phyloP scores from a whole-genome alignment of 1,140 invertebrate genomes.

The Triops cancriformis region DNA sequence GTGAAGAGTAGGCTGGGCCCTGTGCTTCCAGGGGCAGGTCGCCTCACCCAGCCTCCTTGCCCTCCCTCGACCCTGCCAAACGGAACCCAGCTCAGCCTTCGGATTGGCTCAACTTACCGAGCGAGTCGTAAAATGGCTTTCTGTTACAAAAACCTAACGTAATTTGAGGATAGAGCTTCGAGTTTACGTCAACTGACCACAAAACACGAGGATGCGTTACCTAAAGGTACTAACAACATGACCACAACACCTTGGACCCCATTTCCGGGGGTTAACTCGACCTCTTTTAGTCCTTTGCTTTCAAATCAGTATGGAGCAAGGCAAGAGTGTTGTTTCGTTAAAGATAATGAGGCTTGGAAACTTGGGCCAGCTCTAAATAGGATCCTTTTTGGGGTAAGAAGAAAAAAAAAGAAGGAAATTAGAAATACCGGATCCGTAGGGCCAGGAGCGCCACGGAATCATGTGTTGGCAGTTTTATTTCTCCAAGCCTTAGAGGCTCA shows the following conservation, averaged over 20 bases:
- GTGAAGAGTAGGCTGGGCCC: neutral
- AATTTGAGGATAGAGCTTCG: too few species aligned
- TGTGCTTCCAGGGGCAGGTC: neutral
- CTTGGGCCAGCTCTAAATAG: too few species aligned
- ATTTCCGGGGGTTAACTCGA: neutral
- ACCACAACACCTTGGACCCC: neutral
- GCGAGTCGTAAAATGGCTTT: neutral
- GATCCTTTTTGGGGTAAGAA: too few species aligned
- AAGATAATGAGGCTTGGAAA: neutral
- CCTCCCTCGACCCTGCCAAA: neutral
- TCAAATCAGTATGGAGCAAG: too few species aligned
- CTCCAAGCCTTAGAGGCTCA: neutral
- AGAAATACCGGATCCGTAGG: too few species aligned
- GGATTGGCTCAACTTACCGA: neutral
- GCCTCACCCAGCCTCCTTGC: neutral
- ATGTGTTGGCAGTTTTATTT: conserved; percentile 7
- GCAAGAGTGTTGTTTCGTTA: neutral
- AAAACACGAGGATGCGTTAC: neutral
- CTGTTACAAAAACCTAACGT: too few species aligned
- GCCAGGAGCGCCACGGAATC: neutral
- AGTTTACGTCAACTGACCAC: neutral
- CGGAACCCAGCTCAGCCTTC: neutral
- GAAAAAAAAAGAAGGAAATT: too few species aligned
- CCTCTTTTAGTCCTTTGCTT: neutral
- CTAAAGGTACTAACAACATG: neutral